Conservation (phyloP, 2,888 invertebrate genomes). For the Aspidiotus rigidus region DNA sequence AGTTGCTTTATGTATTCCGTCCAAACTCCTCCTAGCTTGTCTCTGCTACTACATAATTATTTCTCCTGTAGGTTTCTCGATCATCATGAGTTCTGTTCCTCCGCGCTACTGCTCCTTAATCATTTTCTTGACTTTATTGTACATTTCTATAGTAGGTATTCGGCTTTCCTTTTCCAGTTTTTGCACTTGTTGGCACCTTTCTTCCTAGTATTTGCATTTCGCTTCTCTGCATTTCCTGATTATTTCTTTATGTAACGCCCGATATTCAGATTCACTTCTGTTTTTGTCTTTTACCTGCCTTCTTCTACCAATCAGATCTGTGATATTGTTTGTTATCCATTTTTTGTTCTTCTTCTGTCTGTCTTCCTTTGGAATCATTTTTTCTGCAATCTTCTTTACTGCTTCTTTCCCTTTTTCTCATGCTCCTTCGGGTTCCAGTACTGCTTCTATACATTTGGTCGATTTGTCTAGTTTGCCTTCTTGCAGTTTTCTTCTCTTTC, state of each 20-base stretch:
- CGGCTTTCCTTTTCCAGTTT: neutral
- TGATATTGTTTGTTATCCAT: neutral
- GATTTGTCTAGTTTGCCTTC: too few relatives aligned
- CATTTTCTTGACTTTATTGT: too few relatives aligned
- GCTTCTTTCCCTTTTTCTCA: neutral
- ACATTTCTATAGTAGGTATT: too few relatives aligned
- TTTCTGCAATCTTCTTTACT: neutral
- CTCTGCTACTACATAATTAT: too few relatives aligned
- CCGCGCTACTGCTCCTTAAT: too few relatives aligned
- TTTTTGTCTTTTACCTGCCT: neutral
- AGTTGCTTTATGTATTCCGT: too few relatives aligned
- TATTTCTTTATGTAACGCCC: neutral
- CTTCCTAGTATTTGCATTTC: neutral
- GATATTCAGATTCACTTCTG: neutral
- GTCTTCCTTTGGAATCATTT: neutral
- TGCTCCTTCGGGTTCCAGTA: too few relatives aligned
- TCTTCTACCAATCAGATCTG: neutral
- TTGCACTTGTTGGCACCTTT: conserved; percentile 1
- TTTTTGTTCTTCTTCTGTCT: neutral
- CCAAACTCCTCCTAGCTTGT: too few relatives aligned
- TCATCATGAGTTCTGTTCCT: too few relatives aligned
- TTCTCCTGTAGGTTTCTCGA: too few relatives aligned
- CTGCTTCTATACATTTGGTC: too few relatives aligned
- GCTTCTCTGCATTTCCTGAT: neutral
- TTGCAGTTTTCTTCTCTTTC: too few relatives aligned